Evolutionary conservation across 2,797 vertebrate species (phyloP), one percentile per base, ranked within the genome.

Genomic region (Otus scops): DNA sequence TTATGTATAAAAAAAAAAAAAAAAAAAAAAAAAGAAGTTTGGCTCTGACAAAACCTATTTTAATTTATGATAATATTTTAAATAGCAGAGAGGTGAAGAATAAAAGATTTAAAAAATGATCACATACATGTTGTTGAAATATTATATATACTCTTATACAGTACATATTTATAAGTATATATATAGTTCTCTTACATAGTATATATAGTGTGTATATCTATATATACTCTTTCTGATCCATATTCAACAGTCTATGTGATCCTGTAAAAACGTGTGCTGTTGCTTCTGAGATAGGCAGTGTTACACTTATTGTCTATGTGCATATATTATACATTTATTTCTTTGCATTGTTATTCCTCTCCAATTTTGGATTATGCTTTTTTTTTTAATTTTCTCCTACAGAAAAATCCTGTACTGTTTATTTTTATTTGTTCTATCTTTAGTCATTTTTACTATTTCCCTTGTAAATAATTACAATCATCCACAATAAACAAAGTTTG

Each of bases 241-340:
- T 68, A 48, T 50, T 43, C 23, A 59, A 13, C 23, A 54, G 32
- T 39, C 28, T 67, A 3, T 61, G 9, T 48, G 8, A 28, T 43
- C 14, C 32, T 56, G 23, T 50, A 54, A 83, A 67, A 88, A n/a
- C 8, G 6, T 30, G 3, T 13, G 20, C 54, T 80, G 18, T 11
- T 76, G 9, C 3, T 85, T 88, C n/a, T 43, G 56, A 78, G 47
- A 50, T 23, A 32, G n/a, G 9, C 17, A 41, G 41, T 13, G 2
- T 73, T 78, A 59, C 21, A 61, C 6, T 9, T 83, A 14, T 43
- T 1, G 0, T 17, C 14, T 74, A 39, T 0, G 0, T 43, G 9
- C 13, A 15, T 60, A 48, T 71, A 77, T 54, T 78, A 84, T 13
- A 38, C 15, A 38, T 38, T 57, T 48, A 48, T 83, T 68, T 88